Evolutionary conservation across 1,140 invertebrate species (phyloP), one percentile per base, ranked within the genome.

Genomic region (Caerostris darwini): DNA sequence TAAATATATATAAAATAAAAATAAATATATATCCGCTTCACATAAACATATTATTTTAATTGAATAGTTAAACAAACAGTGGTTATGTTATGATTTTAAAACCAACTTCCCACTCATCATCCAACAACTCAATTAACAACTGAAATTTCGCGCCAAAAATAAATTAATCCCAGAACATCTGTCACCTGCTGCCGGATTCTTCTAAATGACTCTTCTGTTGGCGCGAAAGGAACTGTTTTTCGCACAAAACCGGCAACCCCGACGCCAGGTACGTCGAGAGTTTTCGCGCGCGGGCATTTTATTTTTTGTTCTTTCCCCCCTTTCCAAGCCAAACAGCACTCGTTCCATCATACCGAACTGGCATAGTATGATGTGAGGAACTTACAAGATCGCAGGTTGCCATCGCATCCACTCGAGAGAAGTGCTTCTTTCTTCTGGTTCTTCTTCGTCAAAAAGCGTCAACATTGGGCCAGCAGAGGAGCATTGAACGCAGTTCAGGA

Each of bases 401-500:
- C 34, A 59, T 54, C 54, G 4, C 54, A 90, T 61, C 89, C 17
- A 71, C 56, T 53, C 67, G 34, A 90, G 89, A 90, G 89, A 90
- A 71, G 89, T 77, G 14, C 50, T 77, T 77, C 71, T 77, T 5
- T 14, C 61, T 64, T 14, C 5, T 50, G 19, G 64, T 89, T 89
- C 61, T 64, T 14, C 5, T 50, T 12, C 50, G 69, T 89, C 82
- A 56, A 14, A 56, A 77, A 77, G 34, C 71, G 71, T 77, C 71
- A 77, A 77, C 71, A 77, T 50, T 50, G 2, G 2, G 61, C 58
- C 10, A 10, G 14, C 17, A 10, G 19, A 89, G 53, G 90, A 92
- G 90, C 90, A 83, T 92, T 92, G 90, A 82, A 92, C 90, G 77
- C 69, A 19, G 59, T 90, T 59, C 34, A 54, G 89, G 64, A 64